Evolutionary conservation across 1,140 invertebrate species (phyloP).

Genomic region (Carcinoscorpius rotundicauda): DNA sequence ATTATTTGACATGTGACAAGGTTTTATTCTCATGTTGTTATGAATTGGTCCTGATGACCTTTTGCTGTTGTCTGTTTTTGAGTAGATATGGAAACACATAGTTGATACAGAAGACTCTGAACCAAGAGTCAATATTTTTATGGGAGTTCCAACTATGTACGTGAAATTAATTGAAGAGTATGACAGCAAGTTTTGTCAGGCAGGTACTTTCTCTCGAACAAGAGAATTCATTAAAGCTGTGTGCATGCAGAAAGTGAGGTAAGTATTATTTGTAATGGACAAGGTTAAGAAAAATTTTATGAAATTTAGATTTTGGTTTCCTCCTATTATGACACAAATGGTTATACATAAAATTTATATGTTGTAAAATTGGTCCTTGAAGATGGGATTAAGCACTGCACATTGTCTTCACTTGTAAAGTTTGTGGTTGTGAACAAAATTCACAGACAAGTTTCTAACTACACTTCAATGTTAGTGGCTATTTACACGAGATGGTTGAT

Average conservation of each 20-base stretch:
- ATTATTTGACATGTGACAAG: too few species aligned
- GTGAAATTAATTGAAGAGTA: conserved; percentile 65
- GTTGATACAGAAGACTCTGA: conserved; percentile 48
- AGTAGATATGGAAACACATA: conserved; percentile 55
- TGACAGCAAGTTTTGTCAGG: conserved; percentile 43
- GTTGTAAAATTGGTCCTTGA: too few species aligned
- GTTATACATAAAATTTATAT: too few species aligned
- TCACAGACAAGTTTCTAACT: too few species aligned
- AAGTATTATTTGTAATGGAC: conserved; percentile 11
- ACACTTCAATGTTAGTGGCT: too few species aligned
- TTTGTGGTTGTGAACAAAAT: too few species aligned
- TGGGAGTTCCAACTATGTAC: conserved; percentile 85
- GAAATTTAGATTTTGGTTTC: too few species aligned
- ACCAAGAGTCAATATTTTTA: conserved; percentile 58
- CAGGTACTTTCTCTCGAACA: conserved; percentile 41
- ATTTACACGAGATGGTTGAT: too few species aligned
- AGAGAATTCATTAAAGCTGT: conserved; percentile 36
- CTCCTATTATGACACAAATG: too few species aligned
- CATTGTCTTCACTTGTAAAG: too few species aligned
- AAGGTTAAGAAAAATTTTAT: too few species aligned
- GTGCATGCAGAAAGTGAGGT: conserved; percentile 48
- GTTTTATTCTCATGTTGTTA: background rate
- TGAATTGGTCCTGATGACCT: background rate
- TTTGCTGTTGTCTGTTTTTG: background rate
- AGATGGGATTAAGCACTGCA: too few species aligned